Conservation (phyloP, 2,888 invertebrate species). For the Sussaba pulchella region DNA sequence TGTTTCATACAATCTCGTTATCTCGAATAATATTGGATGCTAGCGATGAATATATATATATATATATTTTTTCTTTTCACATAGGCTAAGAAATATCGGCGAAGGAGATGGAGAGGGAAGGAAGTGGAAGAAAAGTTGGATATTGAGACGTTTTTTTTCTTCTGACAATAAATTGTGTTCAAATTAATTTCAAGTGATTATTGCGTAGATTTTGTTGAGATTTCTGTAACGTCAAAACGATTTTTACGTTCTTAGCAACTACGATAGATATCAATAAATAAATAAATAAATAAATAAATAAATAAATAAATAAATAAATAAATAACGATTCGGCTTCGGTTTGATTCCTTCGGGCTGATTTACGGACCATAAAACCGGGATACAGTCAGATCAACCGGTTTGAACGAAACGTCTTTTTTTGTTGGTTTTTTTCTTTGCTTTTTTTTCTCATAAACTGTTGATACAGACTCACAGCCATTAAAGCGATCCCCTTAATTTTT, state of each 20-base stretch:
- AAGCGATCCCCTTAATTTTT: slow-evolving; percentile 57
- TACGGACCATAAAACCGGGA: slow-evolving; percentile 20
- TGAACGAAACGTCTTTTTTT: slow-evolving; percentile 50
- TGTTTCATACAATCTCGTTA: slow-evolving; percentile 19
- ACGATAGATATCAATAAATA: too few relatives aligned
- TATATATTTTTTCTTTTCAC: too few relatives aligned
- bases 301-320: too few relatives aligned
- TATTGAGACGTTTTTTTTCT: too few relatives aligned
- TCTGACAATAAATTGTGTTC: too few relatives aligned
- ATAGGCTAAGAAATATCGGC: slow-evolving; percentile 7
- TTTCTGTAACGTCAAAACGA: slow-evolving; percentile 17
- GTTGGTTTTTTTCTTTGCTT: neutral
- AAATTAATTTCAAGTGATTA: too few relatives aligned
- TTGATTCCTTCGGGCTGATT: neutral
- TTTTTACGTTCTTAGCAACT: slow-evolving; percentile 18
- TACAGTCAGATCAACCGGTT: slow-evolving; percentile 39
- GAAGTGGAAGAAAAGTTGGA: slow-evolving; percentile 35
- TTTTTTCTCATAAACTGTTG: slow-evolving; percentile 45
- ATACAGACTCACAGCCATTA: slow-evolving; percentile 64
- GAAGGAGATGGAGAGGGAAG: slow-evolving; percentile 25
- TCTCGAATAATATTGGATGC: slow-evolving; percentile 34
- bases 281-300: too few relatives aligned
- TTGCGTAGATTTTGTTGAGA: too few relatives aligned
- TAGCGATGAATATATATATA: slow-evolving; percentile 37
- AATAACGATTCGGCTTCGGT: too few relatives aligned